Conservation (phyloP, 2,888 invertebrate genomes). For the Apomyelois bistriatella region DNA sequence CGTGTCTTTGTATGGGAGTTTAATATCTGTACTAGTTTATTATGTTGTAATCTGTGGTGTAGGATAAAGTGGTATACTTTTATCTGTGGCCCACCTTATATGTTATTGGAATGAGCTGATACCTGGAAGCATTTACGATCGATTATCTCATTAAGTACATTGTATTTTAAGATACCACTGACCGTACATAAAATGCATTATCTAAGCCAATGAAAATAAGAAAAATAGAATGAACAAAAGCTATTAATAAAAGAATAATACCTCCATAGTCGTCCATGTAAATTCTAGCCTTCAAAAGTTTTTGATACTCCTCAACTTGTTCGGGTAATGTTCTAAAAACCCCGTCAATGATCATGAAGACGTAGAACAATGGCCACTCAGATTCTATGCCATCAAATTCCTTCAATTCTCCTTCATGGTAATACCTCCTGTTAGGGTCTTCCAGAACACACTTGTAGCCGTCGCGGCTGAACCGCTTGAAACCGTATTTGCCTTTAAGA, state of each 20-base stretch:
- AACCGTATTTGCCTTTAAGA: conserved; percentile 93
- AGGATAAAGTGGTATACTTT: too few relatives aligned
- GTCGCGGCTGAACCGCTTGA: conserved; percentile 96
- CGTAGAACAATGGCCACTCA: conserved; percentile 98
- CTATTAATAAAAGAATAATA: conserved; percentile 35
- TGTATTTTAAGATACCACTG: too few relatives aligned
- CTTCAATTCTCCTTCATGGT: conserved; percentile 94
- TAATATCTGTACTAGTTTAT: too few relatives aligned
- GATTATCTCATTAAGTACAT: too few relatives aligned
- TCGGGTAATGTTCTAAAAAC: conserved; percentile 92
- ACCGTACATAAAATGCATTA: too few relatives aligned
- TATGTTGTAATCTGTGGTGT: too few relatives aligned
- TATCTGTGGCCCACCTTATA: too few relatives aligned
- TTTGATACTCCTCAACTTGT: conserved; percentile 95
- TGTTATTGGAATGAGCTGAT: too few relatives aligned
- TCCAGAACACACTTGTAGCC: conserved; percentile 95
- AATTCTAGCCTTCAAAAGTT: conserved; percentile 88
- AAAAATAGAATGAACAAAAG: background rate
- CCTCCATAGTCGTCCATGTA: conserved; percentile 91
- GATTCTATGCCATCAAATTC: conserved; percentile 97
- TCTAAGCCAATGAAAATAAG: too few relatives aligned
- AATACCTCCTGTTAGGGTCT: conserved; percentile 88
- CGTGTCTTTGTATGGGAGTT: too few relatives aligned
- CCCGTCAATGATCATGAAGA: conserved; percentile 97
- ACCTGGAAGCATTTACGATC: too few relatives aligned